These are phyloP conservation scores for Plecturocebus donacophilus DNA, from an alignment of 2,113 vertebrate species.

Conservation along the genomic window DNA sequence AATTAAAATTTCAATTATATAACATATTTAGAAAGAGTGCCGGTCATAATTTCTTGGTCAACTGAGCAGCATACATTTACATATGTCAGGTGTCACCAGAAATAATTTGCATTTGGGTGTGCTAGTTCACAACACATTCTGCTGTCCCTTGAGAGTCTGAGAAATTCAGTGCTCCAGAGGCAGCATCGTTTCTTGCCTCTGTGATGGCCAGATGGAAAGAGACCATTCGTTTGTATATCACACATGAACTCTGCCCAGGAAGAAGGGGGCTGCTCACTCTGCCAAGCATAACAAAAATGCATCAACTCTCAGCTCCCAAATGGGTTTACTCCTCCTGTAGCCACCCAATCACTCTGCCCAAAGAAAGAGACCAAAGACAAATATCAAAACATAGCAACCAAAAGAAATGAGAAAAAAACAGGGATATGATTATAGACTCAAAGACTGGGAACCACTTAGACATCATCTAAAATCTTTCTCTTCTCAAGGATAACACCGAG, in stretches of 20 bases:
- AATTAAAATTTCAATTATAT: not conserved
- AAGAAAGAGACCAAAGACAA: not conserved
- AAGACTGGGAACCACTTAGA: not conserved
- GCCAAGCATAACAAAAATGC: not conserved
- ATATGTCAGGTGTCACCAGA: not conserved
- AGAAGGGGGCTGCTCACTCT: not conserved
- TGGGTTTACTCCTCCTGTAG: not conserved
- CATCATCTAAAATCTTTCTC: not conserved
- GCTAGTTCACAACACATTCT: not conserved
- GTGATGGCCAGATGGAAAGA: not conserved
- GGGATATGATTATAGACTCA: not conserved
- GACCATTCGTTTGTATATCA: not conserved
- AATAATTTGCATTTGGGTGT: slow-evolving; percentile 7
- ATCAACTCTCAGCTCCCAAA: not conserved
- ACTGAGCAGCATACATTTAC: not conserved
- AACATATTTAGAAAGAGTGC: not conserved
- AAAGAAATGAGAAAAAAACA: not conserved
- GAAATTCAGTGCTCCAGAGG: not conserved
- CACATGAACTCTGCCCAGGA: not conserved
- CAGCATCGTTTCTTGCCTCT: not conserved
- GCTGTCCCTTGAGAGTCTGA: not conserved
- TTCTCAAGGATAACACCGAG: not conserved
- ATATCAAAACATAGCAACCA: not conserved
- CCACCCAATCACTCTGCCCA: not conserved
- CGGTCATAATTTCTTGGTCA: not conserved